phyloP scores from a whole-genome alignment of 2,888 invertebrate genomes.

The Nephrotoma flavescens region DNA sequence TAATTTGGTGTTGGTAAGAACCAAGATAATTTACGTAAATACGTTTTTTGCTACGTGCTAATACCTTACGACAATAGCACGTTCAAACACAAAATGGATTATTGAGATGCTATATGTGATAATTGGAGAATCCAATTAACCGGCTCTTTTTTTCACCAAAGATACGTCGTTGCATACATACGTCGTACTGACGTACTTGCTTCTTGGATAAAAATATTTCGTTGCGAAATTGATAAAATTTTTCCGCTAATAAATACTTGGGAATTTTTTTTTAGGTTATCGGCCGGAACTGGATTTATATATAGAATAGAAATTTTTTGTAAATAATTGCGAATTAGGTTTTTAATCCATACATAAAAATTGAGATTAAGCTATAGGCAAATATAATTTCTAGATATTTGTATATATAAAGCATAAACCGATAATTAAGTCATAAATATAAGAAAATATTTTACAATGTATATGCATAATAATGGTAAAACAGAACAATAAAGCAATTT shows the following conservation, averaged over 20 bases:
- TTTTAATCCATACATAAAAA: neutral
- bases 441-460: too few relatives aligned
- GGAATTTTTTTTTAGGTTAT: neutral
- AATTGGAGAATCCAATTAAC: neutral
- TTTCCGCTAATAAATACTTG: neutral
- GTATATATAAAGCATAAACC: neutral
- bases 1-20: neutral
- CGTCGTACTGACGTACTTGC: neutral
- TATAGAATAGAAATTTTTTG: neutral
- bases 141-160: neutral
- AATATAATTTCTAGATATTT: neutral
- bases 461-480: too few relatives aligned
- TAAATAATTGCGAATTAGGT: neutral
- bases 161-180: neutral
- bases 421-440: neutral
- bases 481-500: too few relatives aligned
- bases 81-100: neutral
- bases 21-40: neutral
- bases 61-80: neutral
- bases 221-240: neutral
- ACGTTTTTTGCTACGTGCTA: neutral
- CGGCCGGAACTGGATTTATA: neutral
- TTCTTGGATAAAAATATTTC: neutral
- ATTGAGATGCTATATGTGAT: neutral
- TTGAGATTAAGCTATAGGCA: neutral